Evolutionary conservation across 2,797 vertebrate species (phyloP).

Genomic region (Pipistrellus pygmaeus): DNA sequence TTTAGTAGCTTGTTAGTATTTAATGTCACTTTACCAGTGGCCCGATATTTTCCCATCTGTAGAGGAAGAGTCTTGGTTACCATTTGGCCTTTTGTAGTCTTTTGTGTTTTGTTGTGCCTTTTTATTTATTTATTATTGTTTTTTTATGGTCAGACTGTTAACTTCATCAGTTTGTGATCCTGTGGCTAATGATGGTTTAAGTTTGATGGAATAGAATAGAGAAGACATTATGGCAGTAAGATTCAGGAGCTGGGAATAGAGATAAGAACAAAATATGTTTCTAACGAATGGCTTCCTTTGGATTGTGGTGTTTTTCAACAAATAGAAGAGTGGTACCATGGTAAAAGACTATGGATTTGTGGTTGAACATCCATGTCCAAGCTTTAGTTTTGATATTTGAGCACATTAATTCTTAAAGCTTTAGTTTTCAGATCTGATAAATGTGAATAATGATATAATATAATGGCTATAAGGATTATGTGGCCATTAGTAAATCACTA

Average conservation of each 20-base stretch:
- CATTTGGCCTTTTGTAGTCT: neutral
- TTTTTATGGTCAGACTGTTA: neutral
- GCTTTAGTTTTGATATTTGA: neutral
- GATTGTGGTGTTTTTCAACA: neutral
- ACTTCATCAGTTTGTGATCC: neutral
- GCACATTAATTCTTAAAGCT: neutral
- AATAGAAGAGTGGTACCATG: neutral
- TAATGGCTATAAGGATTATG: neutral
- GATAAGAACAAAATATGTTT: neutral
- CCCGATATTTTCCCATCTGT: neutral
- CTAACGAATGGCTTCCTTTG: neutral
- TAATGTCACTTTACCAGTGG: neutral
- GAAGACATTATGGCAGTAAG: neutral
- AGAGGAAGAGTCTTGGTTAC: neutral
- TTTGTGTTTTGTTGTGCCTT: neutral
- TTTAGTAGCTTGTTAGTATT: neutral
- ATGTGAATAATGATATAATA: neutral
- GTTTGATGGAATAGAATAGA: neutral
- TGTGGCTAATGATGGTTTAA: neutral
- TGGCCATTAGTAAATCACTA: neutral
- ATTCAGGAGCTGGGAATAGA: neutral
- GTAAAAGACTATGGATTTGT: neutral
- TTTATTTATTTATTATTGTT: no score
- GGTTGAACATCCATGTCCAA: neutral
- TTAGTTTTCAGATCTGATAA: conserved; percentile 9